Evolutionary conservation across 2,797 vertebrate species (phyloP).

Genomic region (Pseudomugil gertrudae): DNA sequence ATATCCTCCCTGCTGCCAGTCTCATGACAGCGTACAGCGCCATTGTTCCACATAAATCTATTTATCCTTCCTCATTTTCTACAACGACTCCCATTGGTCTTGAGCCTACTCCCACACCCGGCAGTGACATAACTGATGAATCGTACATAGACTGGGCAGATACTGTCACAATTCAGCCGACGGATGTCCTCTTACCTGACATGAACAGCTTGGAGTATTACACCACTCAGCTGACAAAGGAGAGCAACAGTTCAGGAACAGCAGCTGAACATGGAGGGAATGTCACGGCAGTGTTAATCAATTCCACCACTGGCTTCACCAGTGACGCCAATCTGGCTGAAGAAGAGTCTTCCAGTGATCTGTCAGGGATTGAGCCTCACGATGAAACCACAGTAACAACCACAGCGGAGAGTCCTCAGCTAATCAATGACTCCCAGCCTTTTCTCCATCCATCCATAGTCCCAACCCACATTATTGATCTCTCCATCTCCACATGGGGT

Average conservation of each 20-base stretch:
- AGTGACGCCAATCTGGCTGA: slow-evolving; percentile 59
- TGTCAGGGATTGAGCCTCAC: slow-evolving; percentile 71
- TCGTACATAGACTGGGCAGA: slow-evolving; percentile 71
- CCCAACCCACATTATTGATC: slow-evolving; percentile 54
- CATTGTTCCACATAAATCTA: slow-evolving; percentile 27
- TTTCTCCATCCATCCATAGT: slow-evolving; percentile 74
- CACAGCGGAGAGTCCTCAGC: slow-evolving; percentile 58
- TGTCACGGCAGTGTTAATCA: slow-evolving; percentile 52
- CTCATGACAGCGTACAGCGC: slow-evolving; percentile 49
- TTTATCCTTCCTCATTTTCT: slow-evolving; percentile 40
- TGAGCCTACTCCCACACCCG: slow-evolving; percentile 38
- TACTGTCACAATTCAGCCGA: slow-evolving; percentile 64
- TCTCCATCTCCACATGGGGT: slow-evolving; percentile 73
- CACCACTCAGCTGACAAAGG: slow-evolving; percentile 72
- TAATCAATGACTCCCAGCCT: slow-evolving; percentile 63
- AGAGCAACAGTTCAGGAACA: slow-evolving; percentile 37
- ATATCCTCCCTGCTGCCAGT: slow-evolving; percentile 47
- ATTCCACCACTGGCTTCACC: slow-evolving; percentile 49
- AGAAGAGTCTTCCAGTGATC: slow-evolving; percentile 69
- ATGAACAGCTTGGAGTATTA: slow-evolving; percentile 81
- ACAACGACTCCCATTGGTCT: slow-evolving; percentile 40
- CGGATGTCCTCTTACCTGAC: slow-evolving; percentile 73
- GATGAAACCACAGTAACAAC: slow-evolving; percentile 51
- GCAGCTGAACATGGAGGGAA: slow-evolving; percentile 72
- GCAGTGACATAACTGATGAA: slow-evolving; percentile 38